Evolutionary conservation across 2,113 vertebrate species (phyloP), one percentile per base, ranked within the genome.

Genomic region (Talpa occidentalis): DNA sequence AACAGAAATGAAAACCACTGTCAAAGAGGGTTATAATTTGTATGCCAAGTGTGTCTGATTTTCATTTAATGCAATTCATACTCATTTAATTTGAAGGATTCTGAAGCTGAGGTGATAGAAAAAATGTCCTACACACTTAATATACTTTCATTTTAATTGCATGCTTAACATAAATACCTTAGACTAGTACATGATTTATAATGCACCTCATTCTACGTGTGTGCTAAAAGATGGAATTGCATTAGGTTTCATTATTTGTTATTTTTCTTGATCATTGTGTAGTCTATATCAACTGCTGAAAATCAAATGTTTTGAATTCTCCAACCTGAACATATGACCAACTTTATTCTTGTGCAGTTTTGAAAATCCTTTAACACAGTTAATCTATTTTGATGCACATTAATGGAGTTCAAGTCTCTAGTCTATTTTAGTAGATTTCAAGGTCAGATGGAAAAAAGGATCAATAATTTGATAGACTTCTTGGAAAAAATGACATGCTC

Each of bases 41-140:
- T 60, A 89, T 96, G 91, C 78, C 4, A 69, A 69, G 9, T 93
- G 44, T 59, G 90, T 56, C 4, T 59, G 81, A 72, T 83, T 95
- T 94, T 89, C 52, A 92, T 82, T 97, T 91, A 42, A 64, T 92
- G 52, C 2, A 93, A 72, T 64, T 89, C 44, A 81, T 47, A 86
- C 62, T 79, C 56, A 89, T 96, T 96, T 94, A 91, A 83, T 22
- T 94, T 76, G 87, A 96, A 37, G 32, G 32, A 86, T 96, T 96
- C 59, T 92, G 78, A 97, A 93, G 96, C 77, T 66, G 79, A 97
- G 10, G 37, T 21, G 83, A 40, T 88, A 97, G 72, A 64, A 94
- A 95, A 96, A 89, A 86, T 83, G 72, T 26, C 86, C 37, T 76
- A 78, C 32, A 81, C 11, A 47, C 10, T 93, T 97, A 72, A 87